Conservation (phyloP, 2,113 vertebrate genomes). For the Varanus salvator region DNA sequence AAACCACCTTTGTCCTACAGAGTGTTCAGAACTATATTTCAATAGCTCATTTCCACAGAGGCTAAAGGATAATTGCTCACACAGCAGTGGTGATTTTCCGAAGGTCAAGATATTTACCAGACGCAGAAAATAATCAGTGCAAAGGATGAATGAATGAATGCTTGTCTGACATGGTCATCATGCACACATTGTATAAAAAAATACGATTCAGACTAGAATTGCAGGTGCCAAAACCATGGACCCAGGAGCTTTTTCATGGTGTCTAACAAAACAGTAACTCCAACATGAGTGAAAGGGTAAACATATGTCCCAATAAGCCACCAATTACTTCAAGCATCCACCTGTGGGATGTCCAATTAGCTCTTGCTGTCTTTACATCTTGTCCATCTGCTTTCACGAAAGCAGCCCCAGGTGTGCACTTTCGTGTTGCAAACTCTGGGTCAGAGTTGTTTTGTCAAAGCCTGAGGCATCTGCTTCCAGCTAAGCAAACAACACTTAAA, state of each 20-base stretch:
- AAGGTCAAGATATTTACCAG: background rate
- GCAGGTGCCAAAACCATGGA: conserved; percentile 18
- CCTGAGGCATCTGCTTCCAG: conserved; percentile 33
- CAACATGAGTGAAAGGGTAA: conserved; percentile 43
- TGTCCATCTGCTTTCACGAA: conserved; percentile 71
- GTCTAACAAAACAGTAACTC: conserved; percentile 42
- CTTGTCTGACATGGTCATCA: conserved; percentile 2
- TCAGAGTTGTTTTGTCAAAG: conserved; percentile 51
- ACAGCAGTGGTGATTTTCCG: background rate
- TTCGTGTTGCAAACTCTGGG: conserved; percentile 57
- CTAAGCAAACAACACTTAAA: conserved; percentile 20
- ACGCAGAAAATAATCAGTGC: background rate
- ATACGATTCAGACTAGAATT: conserved; percentile 4
- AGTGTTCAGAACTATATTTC: background rate
- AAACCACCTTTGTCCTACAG: background rate
- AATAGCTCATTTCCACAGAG: background rate
- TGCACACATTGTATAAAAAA: conserved; percentile 1
- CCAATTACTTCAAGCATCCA: conserved; percentile 50
- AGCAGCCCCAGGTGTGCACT: conserved; percentile 56
- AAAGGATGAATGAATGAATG: background rate
- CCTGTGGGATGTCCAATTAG: conserved; percentile 57
- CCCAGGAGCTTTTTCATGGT: conserved; percentile 46
- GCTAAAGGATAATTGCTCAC: background rate
- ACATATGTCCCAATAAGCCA: conserved; percentile 64
- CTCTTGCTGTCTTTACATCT: conserved; percentile 50